A percentile compares a stretch with the other conserved stretches of the same genome.
phyloP scores from a whole-genome alignment of 2,797 vertebrate species.

The Lepidocolaptes lacrymiger region DNA sequence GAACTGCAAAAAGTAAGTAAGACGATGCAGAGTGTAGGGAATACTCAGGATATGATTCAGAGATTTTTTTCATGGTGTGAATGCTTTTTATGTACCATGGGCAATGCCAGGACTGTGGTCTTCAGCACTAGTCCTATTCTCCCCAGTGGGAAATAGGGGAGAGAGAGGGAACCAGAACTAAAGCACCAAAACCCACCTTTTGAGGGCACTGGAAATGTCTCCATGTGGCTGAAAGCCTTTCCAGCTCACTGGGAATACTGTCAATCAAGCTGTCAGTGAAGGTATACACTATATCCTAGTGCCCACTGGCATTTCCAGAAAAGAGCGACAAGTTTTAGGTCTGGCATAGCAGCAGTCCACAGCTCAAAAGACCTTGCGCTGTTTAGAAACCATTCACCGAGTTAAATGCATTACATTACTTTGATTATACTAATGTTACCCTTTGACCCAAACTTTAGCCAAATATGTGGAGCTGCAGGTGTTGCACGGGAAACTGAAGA shows the following conservation, averaged over 20 bases:
- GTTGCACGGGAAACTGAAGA: slow-evolving; percentile 23
- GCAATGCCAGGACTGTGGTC: not conserved
- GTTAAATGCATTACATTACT: not conserved
- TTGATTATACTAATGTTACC: slow-evolving; percentile 36
- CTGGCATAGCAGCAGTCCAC: not conserved
- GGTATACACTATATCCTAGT: not conserved
- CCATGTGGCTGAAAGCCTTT: not conserved
- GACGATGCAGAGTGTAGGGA: not conserved
- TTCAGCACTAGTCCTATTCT: not conserved
- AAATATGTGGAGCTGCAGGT: slow-evolving; percentile 56
- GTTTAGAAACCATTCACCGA: slow-evolving; percentile 1
- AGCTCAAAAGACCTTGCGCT: not conserved
- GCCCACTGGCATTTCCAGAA: not conserved
- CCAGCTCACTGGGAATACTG: not conserved
- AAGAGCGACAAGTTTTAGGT: not conserved
- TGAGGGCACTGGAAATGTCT: not conserved
- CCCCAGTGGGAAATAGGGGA: not conserved
- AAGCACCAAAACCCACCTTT: not conserved
- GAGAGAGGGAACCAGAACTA: not conserved
- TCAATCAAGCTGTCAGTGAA: not conserved
- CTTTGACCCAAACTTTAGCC: slow-evolving; percentile 41
- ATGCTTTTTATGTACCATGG: not conserved
- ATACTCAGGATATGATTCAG: not conserved
- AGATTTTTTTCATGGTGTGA: not conserved
- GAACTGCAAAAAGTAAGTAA: not conserved